Base-by-base conservation (phyloP, 2,888 invertebrate genomes). In the Stomorhina lunata region DNA sequence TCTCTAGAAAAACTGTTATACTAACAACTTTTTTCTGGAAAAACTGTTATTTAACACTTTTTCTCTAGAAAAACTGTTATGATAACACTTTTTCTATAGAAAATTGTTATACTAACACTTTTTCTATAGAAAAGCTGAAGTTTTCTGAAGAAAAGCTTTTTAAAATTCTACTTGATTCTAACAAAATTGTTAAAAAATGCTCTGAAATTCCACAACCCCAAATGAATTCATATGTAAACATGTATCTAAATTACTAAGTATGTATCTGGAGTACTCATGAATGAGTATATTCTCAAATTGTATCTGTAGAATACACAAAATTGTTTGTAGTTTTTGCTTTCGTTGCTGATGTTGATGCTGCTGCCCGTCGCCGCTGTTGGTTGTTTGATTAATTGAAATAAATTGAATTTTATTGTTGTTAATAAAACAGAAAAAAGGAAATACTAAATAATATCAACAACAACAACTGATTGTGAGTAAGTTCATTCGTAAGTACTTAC, bases 371-470 rank as follows among this genome's bases (percentile, higher is more conserved):
- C 34, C 50, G 71, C 63, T 75, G 45, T 66, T 72, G 81, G 72
- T 83, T 73, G 65, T 84, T 84, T 88, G 89, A 90, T 90, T 89
- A 89, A 89, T 89, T 89, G 89, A 89, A 90, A 90, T 89, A 89
- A 89, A 89, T 89, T 89, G 89, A 88, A 87, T 88, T 90, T 89
- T 88, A 86, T 88, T 86, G 86, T 89, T 89, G 89, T 89, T 89
- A 89, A 89, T 89, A 89, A 88, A 87, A 80, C 68, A 45, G 55
- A 45, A 43, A 66, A 57, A 48, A 61, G 20, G 22, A 43, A 50
- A 25, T 15, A 65, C 17, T n/a, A 53, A 59, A 48, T 37, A 20
- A 37, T 50, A 69, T 75, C 5, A 57, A 59, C 61, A 75, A 79
- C 59, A 76, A 81, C 77, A 68, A 75, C 43, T 71, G 63, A 68